Conservation (phyloP, 2,888 invertebrate genomes). For the Leistus spinibarbis region DNA sequence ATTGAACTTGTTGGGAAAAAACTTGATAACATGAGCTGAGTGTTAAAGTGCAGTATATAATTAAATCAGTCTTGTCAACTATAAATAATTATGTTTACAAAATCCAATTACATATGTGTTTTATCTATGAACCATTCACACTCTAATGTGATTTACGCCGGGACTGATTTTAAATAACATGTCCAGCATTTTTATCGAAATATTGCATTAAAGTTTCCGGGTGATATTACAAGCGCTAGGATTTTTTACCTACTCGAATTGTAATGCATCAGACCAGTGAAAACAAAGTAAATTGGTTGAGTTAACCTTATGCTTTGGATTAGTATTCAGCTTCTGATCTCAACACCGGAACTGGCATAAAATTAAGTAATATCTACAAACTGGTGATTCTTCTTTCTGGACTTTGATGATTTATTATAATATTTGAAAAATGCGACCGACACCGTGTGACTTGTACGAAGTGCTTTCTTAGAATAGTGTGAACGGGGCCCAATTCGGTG, state of each 20-base stretch:
- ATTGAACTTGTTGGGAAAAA: neutral
- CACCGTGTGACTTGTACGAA: slow-evolving; percentile 44
- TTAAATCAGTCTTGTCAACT: slow-evolving; percentile 25
- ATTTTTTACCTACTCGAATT: too few relatives aligned
- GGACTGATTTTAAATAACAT: slow-evolving; percentile 9
- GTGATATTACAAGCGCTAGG: too few relatives aligned
- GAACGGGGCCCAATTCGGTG: slow-evolving; percentile 43
- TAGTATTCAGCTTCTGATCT: too few relatives aligned
- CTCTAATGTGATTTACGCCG: neutral
- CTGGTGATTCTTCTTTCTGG: too few relatives aligned
- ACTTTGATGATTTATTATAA: slow-evolving; percentile 38
- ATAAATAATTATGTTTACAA: slow-evolving; percentile 28
- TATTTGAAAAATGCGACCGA: slow-evolving; percentile 39
- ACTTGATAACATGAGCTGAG: neutral
- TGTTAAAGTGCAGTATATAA: slow-evolving; percentile 28
- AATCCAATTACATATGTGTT: slow-evolving; percentile 8
- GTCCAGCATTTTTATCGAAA: slow-evolving; percentile 15
- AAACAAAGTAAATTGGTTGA: too few relatives aligned
- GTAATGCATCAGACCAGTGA: too few relatives aligned
- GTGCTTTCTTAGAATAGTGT: slow-evolving; percentile 44
- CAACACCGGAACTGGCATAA: too few relatives aligned
- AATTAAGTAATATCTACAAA: too few relatives aligned
- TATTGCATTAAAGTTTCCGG: too few relatives aligned
- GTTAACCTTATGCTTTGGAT: too few relatives aligned
- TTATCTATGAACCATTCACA: slow-evolving; percentile 2